Conservation (phyloP, 2,888 invertebrate species). For the Microctonus hyperodae region DNA sequence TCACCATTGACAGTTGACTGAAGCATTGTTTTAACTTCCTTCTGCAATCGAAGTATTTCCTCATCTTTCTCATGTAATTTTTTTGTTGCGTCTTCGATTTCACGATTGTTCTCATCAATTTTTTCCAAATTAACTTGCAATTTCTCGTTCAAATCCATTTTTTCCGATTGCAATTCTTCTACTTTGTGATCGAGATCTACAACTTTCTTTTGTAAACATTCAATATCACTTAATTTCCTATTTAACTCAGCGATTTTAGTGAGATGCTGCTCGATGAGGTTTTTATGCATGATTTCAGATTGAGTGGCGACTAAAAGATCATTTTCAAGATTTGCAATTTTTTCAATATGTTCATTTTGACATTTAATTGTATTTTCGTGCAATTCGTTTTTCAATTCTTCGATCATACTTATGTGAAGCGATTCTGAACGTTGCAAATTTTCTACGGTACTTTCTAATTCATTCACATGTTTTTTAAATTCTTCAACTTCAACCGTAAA, state of each 20-base stretch:
- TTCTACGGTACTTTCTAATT: conserved; percentile 12
- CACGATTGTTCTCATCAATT: conserved; percentile 33
- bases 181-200: conserved; percentile 6
- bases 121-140: conserved; percentile 29
- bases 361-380: conserved; percentile 26
- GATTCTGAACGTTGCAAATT: conserved; percentile 15
- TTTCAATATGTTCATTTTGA: conserved; percentile 19
- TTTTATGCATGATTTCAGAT: not conserved
- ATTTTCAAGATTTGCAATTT: conserved; percentile 27
- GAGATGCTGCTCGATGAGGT: not conserved
- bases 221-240: conserved; percentile 22
- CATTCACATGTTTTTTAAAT: conserved; percentile 7
- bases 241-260: conserved; percentile 17
- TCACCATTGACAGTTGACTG: conserved; percentile 8
- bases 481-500: not conserved
- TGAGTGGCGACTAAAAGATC: conserved; percentile 18
- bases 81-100: conserved; percentile 29
- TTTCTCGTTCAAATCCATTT: conserved; percentile 29
- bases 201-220: conserved; percentile 17
- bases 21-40: conserved; percentile 39
- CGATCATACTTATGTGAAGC: not conserved
- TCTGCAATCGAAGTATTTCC: conserved; percentile 53
- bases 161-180: conserved; percentile 28
- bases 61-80: conserved; percentile 51
- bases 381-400: conserved; percentile 2